Conservation (phyloP, 2,888 invertebrate genomes). For the Prosapia bicincta region DNA sequence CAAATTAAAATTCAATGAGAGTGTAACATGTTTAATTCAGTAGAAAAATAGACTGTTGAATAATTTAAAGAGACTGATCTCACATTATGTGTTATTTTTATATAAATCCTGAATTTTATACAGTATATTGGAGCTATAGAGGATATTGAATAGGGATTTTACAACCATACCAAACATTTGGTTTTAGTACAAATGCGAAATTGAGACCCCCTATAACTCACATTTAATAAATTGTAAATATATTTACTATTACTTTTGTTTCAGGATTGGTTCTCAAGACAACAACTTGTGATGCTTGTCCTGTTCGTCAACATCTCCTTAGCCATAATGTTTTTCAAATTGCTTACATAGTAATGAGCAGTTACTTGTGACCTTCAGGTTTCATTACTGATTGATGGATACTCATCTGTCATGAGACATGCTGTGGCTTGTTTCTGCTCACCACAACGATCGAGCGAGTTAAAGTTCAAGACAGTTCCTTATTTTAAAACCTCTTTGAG, state of each 20-base stretch:
- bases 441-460: constrained; percentile 7
- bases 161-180: too few species aligned
- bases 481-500: not conserved
- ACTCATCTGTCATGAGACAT: constrained; percentile 21
- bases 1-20: too few species aligned
- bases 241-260: constrained; percentile 43
- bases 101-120: too few species aligned
- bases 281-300: constrained; percentile 90
- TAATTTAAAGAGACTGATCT: too few species aligned
- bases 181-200: too few species aligned
- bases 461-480: constrained; percentile 21
- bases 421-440: constrained; percentile 10
- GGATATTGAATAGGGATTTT: too few species aligned
- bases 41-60: too few species aligned
- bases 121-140: too few species aligned
- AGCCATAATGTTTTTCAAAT: constrained; percentile 93
- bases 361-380: constrained; percentile 18
- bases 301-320: constrained; percentile 91
- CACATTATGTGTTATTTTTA: too few species aligned
- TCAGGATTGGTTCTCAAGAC: constrained; percentile 95
- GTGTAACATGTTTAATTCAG: too few species aligned
- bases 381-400: constrained; percentile 13
- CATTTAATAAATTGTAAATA: too few species aligned
- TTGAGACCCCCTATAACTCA: too few species aligned
- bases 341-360: constrained; percentile 73